Evolutionary conservation across 2,888 invertebrate genomes (phyloP), one percentile per base, ranked within the genome.

Genomic region (Arge pagana): DNA sequence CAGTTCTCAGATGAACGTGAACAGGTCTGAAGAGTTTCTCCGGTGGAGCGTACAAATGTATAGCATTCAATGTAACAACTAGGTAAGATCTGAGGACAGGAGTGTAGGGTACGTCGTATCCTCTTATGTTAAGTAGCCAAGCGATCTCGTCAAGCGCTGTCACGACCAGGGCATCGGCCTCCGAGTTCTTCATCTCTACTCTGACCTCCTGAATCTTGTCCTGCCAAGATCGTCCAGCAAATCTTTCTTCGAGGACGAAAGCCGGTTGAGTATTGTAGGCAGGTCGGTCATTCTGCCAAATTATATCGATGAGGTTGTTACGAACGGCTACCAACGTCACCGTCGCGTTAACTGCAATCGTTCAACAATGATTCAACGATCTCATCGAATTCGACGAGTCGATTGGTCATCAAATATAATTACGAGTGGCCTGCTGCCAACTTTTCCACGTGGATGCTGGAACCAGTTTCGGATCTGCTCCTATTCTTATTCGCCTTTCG

Each of bases 71-170:
- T 51, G 86, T 86, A 35, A 93, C 74, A 31, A 91, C 77, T 1
- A 87, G 82, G 70, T 91, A 93, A 31, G 90, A 85, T 67, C 87
- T 85, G 6, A 93, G 79, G 13, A 91, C 85, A 0, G 95, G 93
- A 1, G 88, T 89, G 71, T 85, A 87, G 0, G 88, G 88, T 57
- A 92, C 81, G 77, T 96, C 95, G 51, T 84, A 80, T 0, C 93
- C 94, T n/a, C 95, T 82, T 13, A 96, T 84, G 73, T 96, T 96
- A 26, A 94, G 80, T 24, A 95, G 77, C 89, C 94, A 95, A 0
- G 93, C 91, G 36, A 90, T 85, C 75, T 95, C 94, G 64, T 94
- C 93, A 49, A 95, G 76, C 0, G 93, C 88, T 0, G 93, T 92
- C 10, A 96, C 81, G 21, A 95, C 83, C 80, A 93, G 85, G 1